Percentiles rank a stretch among this genome's conserved stretches.
Evolutionary conservation across 2,888 invertebrate genomes (phyloP).

Genomic region (Macaria liturata): DNA sequence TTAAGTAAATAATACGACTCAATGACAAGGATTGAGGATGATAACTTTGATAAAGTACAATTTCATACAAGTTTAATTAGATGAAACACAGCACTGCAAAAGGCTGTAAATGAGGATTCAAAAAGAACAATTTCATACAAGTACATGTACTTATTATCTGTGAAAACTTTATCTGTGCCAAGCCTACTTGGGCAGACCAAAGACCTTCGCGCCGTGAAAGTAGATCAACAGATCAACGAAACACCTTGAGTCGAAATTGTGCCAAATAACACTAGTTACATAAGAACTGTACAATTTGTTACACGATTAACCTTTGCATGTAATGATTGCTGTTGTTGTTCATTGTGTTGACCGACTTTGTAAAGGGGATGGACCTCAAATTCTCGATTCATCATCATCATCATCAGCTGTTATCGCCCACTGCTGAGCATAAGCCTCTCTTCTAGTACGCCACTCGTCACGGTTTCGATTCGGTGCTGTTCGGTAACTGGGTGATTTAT

Average conservation of each 20-base stretch:
- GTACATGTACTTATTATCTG: constrained; percentile 21
- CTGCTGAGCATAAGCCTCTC: too few relatives aligned
- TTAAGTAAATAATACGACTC: too few relatives aligned
- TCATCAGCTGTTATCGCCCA: too few relatives aligned
- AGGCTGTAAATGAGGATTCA: constrained; percentile 23
- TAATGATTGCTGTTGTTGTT: not conserved
- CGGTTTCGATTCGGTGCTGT: too few relatives aligned
- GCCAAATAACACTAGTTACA: constrained; percentile 47
- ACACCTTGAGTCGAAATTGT: constrained; percentile 48
- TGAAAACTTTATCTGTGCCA: constrained; percentile 21
- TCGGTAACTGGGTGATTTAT: too few relatives aligned
- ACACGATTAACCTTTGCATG: constrained; percentile 18
- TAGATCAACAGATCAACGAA: constrained; percentile 47
- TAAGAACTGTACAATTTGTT: constrained; percentile 38
- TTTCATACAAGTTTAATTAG: too few relatives aligned
- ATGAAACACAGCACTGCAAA: too few relatives aligned
- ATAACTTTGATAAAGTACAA: too few relatives aligned
- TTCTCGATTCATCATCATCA: too few relatives aligned
- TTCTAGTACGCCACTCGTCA: too few relatives aligned
- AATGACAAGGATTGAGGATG: too few relatives aligned
- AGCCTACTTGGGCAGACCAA: constrained; percentile 39
- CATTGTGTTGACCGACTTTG: not conserved
- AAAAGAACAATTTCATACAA: constrained; percentile 34
- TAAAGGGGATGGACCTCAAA: too few relatives aligned
- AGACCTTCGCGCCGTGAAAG: constrained; percentile 60